Percentiles rank a stretch among this genome's conserved stretches.
Conservation (phyloP, 1,140 invertebrate species). For the Calycopis cecrops region DNA sequence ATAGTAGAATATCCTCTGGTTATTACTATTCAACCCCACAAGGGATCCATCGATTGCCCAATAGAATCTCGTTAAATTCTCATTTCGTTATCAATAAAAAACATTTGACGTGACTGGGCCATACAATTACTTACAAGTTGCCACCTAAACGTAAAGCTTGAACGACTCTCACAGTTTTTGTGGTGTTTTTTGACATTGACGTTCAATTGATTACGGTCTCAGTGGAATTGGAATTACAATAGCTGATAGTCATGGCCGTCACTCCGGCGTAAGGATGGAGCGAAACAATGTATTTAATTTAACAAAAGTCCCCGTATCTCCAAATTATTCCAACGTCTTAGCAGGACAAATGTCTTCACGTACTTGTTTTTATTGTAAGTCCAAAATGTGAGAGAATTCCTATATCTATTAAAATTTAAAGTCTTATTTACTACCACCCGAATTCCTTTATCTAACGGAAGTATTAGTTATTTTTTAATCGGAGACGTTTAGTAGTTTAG, state of each 20-base stretch:
- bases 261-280: conserved; percentile 28
- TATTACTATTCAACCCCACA: no score
- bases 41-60: not conserved
- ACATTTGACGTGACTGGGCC: conserved; percentile 21
- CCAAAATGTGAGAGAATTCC: conserved; percentile 2
- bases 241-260: conserved; percentile 42
- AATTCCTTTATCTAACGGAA: no score
- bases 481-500: no score
- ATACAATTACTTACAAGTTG: conserved; percentile 36
- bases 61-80: conserved; percentile 5
- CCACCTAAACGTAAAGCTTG: conserved; percentile 42
- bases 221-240: conserved; percentile 49
- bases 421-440: no score
- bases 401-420: no score
- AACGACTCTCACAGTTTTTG: conserved; percentile 49
- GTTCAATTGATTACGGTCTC: conserved; percentile 46
- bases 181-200: conserved; percentile 44
- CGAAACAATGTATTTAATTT: conserved; percentile 30
- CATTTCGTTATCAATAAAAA: conserved; percentile 17
- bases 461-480: no score
- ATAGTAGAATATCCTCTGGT: no score
- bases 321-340: conserved; percentile 2
- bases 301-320: not conserved
- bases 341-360: not conserved
- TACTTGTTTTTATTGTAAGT: not conserved